Evolutionary conservation across 2,797 vertebrate genomes (phyloP).

Genomic region (Synaphobranchus kaupii): DNA sequence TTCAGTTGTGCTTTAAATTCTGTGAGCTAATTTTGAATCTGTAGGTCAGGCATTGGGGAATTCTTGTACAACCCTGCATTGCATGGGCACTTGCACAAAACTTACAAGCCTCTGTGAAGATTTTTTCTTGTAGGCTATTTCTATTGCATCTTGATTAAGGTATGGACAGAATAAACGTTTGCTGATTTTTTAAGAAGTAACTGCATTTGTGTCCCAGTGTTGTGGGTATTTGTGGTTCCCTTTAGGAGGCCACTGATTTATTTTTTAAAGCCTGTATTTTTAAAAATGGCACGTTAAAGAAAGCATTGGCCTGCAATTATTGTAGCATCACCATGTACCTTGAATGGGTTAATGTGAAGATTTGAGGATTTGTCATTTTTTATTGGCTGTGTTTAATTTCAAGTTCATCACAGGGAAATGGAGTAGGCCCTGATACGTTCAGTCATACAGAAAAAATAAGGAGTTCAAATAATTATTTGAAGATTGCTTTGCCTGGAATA

Average conservation of each 20-base stretch:
- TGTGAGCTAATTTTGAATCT: not conserved
- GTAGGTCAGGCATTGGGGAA: not conserved
- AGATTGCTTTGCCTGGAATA: not conserved
- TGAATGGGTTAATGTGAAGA: not conserved
- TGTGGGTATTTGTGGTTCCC: not conserved
- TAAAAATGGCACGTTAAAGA: not conserved
- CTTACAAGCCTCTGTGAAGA: conserved; percentile 20
- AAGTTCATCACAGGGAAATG: not conserved
- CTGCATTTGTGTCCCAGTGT: not conserved
- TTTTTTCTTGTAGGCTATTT: conserved; percentile 17
- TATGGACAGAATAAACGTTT: not conserved
- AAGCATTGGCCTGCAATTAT: not conserved
- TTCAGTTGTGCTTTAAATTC: too few species aligned
- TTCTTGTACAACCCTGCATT: not conserved
- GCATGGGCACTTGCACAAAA: not conserved
- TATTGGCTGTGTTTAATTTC: not conserved
- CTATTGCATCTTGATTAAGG: not conserved
- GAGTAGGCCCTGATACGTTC: not conserved
- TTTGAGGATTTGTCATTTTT: not conserved
- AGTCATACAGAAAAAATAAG: not conserved
- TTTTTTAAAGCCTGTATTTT: not conserved
- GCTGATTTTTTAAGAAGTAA: not conserved
- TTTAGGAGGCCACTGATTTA: not conserved
- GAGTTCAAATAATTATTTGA: not conserved
- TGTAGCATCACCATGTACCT: not conserved